phyloP scores from a whole-genome alignment of 2,797 vertebrate species.

The Mionectes olivaceus region DNA sequence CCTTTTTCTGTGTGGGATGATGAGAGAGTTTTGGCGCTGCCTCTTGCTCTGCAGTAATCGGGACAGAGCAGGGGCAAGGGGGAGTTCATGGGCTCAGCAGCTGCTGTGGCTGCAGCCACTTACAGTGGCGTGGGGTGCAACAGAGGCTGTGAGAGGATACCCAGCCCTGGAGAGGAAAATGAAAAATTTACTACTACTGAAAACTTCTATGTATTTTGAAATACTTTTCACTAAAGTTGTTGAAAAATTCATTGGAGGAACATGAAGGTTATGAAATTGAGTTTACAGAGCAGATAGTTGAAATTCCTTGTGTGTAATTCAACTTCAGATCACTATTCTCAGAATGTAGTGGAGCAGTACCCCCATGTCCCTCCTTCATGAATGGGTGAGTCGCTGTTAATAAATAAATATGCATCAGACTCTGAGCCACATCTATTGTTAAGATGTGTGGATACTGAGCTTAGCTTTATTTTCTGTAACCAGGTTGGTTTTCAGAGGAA shows the following conservation, averaged over 20 bases:
- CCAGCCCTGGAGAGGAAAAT: background rate
- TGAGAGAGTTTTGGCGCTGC: background rate
- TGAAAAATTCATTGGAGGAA: background rate
- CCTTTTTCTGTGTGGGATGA: background rate
- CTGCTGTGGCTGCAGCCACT: background rate
- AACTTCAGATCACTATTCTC: background rate
- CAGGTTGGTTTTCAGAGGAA: background rate
- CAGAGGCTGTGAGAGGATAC: background rate
- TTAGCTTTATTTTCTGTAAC: conserved; percentile 23
- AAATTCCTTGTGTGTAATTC: background rate
- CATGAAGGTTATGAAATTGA: background rate
- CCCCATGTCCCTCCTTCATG: background rate
- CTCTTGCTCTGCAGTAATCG: background rate
- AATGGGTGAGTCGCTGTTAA: background rate
- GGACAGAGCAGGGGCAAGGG: rapidly evolving
- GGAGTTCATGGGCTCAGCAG: background rate
- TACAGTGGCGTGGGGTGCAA: background rate
- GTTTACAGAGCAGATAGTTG: background rate
- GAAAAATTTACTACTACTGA: background rate
- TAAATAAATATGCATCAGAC: conserved; percentile 1
- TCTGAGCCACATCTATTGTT: background rate
- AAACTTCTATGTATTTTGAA: background rate
- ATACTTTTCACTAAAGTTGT: background rate
- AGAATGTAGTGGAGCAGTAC: background rate
- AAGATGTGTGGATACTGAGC: background rate